Conservation (phyloP, 2,797 vertebrate species). For the Eidolon dupreanum region DNA sequence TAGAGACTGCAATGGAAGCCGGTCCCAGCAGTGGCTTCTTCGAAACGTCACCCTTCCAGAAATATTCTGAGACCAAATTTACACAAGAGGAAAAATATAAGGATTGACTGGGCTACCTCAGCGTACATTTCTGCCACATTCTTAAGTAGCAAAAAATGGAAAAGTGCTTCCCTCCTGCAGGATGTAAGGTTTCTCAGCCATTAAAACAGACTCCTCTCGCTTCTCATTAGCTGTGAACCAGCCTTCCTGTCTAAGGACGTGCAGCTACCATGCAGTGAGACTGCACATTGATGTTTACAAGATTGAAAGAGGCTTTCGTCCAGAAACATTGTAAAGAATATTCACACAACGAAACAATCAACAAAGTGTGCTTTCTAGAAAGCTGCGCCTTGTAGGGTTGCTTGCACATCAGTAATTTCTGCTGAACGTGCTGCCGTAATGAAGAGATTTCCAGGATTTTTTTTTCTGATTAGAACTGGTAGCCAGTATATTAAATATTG, state of each 20-base stretch:
- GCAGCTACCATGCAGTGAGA: conserved; percentile 84
- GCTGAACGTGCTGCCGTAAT: conserved; percentile 80
- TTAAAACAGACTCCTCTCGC: conserved; percentile 82
- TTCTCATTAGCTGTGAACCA: conserved; percentile 87
- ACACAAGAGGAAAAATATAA: conserved; percentile 69
- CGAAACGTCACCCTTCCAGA: conserved; percentile 98
- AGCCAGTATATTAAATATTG: conserved; percentile 82
- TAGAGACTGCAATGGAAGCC: conserved; percentile 95
- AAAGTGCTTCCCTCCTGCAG: conserved; percentile 80
- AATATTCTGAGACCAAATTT: conserved; percentile 92
- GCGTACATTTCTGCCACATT: conserved; percentile 85
- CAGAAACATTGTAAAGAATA: conserved; percentile 78
- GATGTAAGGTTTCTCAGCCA: conserved; percentile 81
- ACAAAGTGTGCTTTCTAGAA: conserved; percentile 80
- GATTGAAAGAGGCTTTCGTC: conserved; percentile 84
- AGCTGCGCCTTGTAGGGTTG: conserved; percentile 80
- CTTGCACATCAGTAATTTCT: conserved; percentile 83
- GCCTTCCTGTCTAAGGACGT: conserved; percentile 87
- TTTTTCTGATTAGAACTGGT: conserved; percentile 80
- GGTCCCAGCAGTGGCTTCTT: conserved; percentile 98
- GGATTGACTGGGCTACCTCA: conserved; percentile 90
- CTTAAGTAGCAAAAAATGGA: conserved; percentile 82
- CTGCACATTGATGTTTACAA: conserved; percentile 95
- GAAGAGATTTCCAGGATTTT: conserved; percentile 81
- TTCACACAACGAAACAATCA: conserved; percentile 80